Evolutionary conservation across 2,888 invertebrate genomes (phyloP), one percentile per base, ranked within the genome.

Genomic region (Apotomis capreana): DNA sequence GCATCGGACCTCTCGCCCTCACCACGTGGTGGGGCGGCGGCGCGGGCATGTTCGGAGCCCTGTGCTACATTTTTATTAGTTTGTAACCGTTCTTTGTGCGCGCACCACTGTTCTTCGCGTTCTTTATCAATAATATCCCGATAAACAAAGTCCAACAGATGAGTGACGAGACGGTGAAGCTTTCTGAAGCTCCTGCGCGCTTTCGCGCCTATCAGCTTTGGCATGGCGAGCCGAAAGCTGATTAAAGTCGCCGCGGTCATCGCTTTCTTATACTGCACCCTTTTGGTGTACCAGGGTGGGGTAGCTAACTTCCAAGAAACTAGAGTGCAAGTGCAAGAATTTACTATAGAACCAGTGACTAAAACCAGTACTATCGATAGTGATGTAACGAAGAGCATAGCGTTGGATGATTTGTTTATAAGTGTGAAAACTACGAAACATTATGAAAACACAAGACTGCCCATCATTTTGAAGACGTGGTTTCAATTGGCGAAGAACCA

Each of bases 371-470:
- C 88, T 73, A 81, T 85, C 80, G 88, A 90, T 68, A 88, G 85
- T 87, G 86, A 84, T 80, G 87, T 87, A 71, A 89, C 80, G 76
- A 94, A 91, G 77, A 95, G 95, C 77, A 96, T 96, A 78, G 95
- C 95, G 79, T 92, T 98, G 80, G 95, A 97, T 90, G 98, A 98
- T 92, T 95, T 99, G 83, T 98, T 98, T 91, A 97, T 99, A 88
- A 97, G 97, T 93, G 98, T 99, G 70, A 99, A 99, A 94, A 98
- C 99, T 76, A 97, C 98, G 70, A 95, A 96, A 87, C 95, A 96
- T 90, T 98, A 97, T 92, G 98, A 99, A 88, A 93, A 95, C 78
- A 95, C 96, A 67, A 95, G 99, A 81, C 89, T 99, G 83, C 96
- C 96, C 69, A 95, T 98, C 76, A 97, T 99, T 83, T 94, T 98